Conservation (phyloP, 2,113 vertebrate species). For the Ia io region DNA sequence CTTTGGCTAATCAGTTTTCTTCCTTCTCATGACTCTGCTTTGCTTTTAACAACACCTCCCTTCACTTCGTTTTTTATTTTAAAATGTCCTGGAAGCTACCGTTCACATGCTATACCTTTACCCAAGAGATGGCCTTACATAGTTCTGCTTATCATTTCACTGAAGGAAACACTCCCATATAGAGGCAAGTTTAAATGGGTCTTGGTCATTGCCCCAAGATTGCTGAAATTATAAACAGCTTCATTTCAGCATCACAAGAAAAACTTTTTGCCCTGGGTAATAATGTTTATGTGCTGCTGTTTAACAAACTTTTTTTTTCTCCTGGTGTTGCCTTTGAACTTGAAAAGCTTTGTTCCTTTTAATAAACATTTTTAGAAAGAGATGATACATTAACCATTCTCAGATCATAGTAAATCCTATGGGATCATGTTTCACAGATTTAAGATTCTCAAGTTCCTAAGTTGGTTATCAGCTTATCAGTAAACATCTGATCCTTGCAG, state of each 20-base stretch:
- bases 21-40: not conserved
- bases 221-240: constrained; percentile 18
- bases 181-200: constrained; percentile 50
- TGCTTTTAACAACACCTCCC: constrained; percentile 31
- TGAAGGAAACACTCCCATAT: not conserved
- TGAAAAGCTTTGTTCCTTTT: not conserved
- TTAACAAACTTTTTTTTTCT: not conserved
- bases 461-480: not conserved
- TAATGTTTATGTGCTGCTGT: not conserved
- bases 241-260: not conserved
- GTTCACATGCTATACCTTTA: not conserved
- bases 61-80: not conserved
- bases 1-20: not conserved
- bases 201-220: not conserved
- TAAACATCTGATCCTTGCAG: not conserved
- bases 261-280: not conserved
- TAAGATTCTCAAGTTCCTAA: not conserved
- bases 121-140: not conserved
- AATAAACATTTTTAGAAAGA: not conserved
- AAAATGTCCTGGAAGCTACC: not conserved
- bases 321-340: not conserved
- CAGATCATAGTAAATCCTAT: not conserved
- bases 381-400: not conserved
- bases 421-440: not conserved
- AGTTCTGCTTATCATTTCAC: constrained; percentile 22